phyloP scores from a whole-genome alignment of 2,888 invertebrate genomes.

The Cosmorhoe ocellata region DNA sequence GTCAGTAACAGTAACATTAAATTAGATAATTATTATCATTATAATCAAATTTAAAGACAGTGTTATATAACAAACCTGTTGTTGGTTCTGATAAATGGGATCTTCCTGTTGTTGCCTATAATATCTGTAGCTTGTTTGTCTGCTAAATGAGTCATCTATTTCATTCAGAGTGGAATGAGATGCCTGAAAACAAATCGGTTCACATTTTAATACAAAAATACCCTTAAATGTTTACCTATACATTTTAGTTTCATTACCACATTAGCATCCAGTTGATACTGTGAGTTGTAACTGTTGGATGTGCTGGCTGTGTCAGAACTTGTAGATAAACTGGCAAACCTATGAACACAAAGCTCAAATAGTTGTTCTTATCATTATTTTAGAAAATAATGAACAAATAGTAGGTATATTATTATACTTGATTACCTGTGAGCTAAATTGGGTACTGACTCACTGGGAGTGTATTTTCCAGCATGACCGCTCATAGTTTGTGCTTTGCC shows the following conservation, averaged over 20 bases:
- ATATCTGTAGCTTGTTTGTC: conserved; percentile 74
- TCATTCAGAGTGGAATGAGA: conserved; percentile 76
- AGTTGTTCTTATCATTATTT: no score
- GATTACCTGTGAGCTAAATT: conserved; percentile 76
- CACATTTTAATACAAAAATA: conserved; percentile 1
- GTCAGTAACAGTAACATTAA: no score
- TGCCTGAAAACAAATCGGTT: conserved; percentile 47
- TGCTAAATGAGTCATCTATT: conserved; percentile 75
- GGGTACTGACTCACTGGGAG: conserved; percentile 85
- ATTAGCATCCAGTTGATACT: conserved; percentile 69
- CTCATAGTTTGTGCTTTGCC: conserved; percentile 89
- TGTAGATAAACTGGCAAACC: conserved; percentile 86
- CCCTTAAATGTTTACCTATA: background rate
- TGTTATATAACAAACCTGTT: conserved; percentile 60
- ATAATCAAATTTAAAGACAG: no score
- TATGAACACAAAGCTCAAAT: conserved; percentile 46
- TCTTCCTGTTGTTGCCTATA: conserved; percentile 70
- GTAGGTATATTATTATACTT: background rate
- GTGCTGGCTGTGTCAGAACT: conserved; percentile 74
- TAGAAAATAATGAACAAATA: no score
- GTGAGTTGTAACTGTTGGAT: conserved; percentile 70
- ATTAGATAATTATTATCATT: no score
- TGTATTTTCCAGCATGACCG: conserved; percentile 92
- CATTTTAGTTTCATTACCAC: conserved; percentile 50
- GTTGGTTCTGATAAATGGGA: conserved; percentile 78